phyloP scores from a whole-genome alignment of 2,113 vertebrate genomes.

The Xyliphius kryptos region DNA sequence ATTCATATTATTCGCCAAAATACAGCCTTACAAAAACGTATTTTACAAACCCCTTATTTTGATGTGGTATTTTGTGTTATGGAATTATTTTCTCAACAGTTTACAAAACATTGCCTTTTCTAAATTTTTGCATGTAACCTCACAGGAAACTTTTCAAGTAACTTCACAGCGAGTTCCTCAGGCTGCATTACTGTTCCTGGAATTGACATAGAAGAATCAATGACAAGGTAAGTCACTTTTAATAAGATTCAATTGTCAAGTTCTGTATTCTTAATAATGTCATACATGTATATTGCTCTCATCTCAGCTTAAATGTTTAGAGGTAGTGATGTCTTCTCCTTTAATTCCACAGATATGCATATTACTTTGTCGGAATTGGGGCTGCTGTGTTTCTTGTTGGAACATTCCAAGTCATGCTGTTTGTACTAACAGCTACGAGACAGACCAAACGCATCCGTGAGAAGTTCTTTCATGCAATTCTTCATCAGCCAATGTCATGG shows the following conservation, averaged over 20 bases:
- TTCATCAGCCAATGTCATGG: slow-evolving; percentile 72
- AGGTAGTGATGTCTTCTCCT: not conserved
- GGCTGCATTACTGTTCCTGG: slow-evolving; percentile 39
- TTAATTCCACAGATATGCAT: slow-evolving; percentile 56
- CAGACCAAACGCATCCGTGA: slow-evolving; percentile 63
- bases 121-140: too few species aligned
- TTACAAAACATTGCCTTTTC: too few species aligned
- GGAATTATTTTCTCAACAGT: too few species aligned
- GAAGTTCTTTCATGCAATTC: slow-evolving; percentile 67
- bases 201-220: slow-evolving; percentile 58
- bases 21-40: too few species aligned
- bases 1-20: too few species aligned
- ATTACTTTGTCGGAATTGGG: slow-evolving; percentile 64
- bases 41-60: too few species aligned
- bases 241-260: not conserved
- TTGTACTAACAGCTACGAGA: slow-evolving; percentile 55
- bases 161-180: slow-evolving; percentile 27
- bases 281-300: not conserved
- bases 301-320: not conserved
- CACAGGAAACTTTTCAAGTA: slow-evolving; percentile 24
- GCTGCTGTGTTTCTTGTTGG: slow-evolving; percentile 53
- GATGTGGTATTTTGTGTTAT: too few species aligned
- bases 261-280: too few species aligned
- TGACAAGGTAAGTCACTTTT: slow-evolving; percentile 55
- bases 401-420: slow-evolving; percentile 58